Percentiles rank a stretch among this genome's conserved stretches.
These are phyloP conservation scores for Suncus etruscus DNA, from an alignment of 2,113 vertebrate genomes.

Conservation along the genomic window DNA sequence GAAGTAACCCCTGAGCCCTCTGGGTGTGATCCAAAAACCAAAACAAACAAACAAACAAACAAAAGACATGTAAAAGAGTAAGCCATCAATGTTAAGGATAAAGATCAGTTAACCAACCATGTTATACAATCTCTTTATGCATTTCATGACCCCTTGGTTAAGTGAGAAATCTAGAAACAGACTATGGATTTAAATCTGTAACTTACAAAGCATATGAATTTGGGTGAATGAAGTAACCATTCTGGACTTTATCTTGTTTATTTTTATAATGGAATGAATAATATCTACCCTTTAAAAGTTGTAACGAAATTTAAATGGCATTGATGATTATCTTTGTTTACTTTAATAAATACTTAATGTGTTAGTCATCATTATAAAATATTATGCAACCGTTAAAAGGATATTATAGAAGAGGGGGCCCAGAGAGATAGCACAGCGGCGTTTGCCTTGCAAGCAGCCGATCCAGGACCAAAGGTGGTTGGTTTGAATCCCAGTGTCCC, in stretches of 20 bases:
- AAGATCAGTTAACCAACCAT: too few relatives aligned
- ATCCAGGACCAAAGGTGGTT: too few relatives aligned
- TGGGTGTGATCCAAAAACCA: too few relatives aligned
- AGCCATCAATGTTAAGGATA: too few relatives aligned
- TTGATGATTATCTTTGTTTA: neutral
- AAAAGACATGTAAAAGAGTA: too few relatives aligned
- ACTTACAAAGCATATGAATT: neutral
- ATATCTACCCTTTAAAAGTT: neutral
- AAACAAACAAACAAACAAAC: too few relatives aligned
- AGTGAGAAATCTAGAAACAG: neutral
- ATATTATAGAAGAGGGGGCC: neutral
- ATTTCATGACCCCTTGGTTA: neutral
- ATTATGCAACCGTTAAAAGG: constrained; percentile 28
- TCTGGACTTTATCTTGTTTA: constrained; percentile 14
- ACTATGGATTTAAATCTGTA: neutral
- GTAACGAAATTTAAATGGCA: constrained; percentile 22
- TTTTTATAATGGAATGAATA: constrained; percentile 32
- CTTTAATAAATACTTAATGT: neutral
- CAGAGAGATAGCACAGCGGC: too few relatives aligned
- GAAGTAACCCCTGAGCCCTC: too few relatives aligned
- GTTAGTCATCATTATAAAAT: constrained; percentile 19
- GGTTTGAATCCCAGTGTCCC: too few relatives aligned
- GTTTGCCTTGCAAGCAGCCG: too few relatives aligned
- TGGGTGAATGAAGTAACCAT: neutral
- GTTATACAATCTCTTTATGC: neutral